Conservation (phyloP, 2,888 invertebrate genomes). For the Drosophila fulvimacula region DNA sequence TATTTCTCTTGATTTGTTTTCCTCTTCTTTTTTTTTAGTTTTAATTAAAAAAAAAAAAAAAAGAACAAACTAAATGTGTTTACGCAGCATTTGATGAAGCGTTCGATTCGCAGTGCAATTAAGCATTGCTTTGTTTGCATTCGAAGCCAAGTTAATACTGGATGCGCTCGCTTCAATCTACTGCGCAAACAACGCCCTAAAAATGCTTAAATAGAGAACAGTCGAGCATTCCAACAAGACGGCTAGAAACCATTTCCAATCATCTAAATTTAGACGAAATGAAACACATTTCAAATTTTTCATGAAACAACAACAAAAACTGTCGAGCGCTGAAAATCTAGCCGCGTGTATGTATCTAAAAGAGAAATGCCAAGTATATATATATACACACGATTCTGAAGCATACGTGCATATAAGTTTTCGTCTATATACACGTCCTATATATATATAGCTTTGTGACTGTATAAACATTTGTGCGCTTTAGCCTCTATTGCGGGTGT, state of each 20-base stretch:
- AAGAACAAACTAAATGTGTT: conserved; percentile 41
- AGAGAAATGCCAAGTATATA: conserved; percentile 61
- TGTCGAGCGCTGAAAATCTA: conserved; percentile 61
- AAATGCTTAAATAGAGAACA: conserved; percentile 44
- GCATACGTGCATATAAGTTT: conserved; percentile 25
- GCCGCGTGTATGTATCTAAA: conserved; percentile 58
- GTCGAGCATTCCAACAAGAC: conserved; percentile 45
- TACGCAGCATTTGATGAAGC: conserved; percentile 49
- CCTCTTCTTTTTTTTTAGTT: conserved; percentile 34
- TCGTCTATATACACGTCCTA: conserved; percentile 19
- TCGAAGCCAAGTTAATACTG: conserved; percentile 34
- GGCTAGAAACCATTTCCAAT: conserved; percentile 69
- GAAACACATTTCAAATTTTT: conserved; percentile 81
- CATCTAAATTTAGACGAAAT: conserved; percentile 78
- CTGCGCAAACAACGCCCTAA: conserved; percentile 53
- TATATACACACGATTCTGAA: conserved; percentile 25
- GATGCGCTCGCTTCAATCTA: conserved; percentile 17
- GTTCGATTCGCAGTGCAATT: conserved; percentile 51
- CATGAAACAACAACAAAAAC: conserved; percentile 60
- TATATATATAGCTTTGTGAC: conserved; percentile 48
- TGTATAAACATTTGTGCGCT: conserved; percentile 64
- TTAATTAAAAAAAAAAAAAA: conserved; percentile 5
- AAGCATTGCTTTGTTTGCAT: conserved; percentile 45
- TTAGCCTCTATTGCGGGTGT: conserved; percentile 60
- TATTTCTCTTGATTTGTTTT: conserved; percentile 25